Base-by-base conservation (phyloP, 2,797 vertebrate genomes). In the Acanthornis magna region DNA sequence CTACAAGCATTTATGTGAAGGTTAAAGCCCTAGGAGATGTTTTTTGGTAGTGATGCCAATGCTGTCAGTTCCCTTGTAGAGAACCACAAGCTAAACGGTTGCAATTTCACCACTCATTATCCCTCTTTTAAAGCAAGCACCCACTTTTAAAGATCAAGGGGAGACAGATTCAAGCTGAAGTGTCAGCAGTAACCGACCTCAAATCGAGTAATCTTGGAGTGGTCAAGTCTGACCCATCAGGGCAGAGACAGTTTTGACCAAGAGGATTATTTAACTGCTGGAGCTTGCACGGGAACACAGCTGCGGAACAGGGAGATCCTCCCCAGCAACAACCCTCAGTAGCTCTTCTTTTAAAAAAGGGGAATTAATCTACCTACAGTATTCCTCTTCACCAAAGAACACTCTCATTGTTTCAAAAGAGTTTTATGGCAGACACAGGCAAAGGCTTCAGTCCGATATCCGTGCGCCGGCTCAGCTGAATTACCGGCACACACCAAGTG, bases 391-490 rank as follows among this genome's bases (percentile, higher is more conserved):
- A 40, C 9, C 8, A 22, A 84, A 57, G 0, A 61, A 27, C 0
- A 1, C 8, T 30, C 62, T 12, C 27, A 5, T 21, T 8, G 22
- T 58, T 62, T 32, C 53, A 13, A 2, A 29, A 26, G 40, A 26
- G 40, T 58, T 63, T 60, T 61, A 38, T 3, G 32, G 72, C 53
- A 48, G 27, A 36, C 68, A 10, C 5, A 19, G 62, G 25, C 0
- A 1, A 68, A 51, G 23, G n/a, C 13, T 10, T 43, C 15, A 0
- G 7, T 14, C 36, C 0, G 0, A 16, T 3, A 30, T 0, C 5
- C 1, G 0, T 0, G 5, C 2, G 2, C 57, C 22, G 54, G 45
- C 76, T 67, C 70, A 13, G 54, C 0, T 8, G 53, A 27, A 4
- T 14, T 9, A 42, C 54, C 42, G 45, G 9, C 32, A 34, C 0